Conservation (phyloP, 2,113 vertebrate species). For the Colistium nudipinnis region DNA sequence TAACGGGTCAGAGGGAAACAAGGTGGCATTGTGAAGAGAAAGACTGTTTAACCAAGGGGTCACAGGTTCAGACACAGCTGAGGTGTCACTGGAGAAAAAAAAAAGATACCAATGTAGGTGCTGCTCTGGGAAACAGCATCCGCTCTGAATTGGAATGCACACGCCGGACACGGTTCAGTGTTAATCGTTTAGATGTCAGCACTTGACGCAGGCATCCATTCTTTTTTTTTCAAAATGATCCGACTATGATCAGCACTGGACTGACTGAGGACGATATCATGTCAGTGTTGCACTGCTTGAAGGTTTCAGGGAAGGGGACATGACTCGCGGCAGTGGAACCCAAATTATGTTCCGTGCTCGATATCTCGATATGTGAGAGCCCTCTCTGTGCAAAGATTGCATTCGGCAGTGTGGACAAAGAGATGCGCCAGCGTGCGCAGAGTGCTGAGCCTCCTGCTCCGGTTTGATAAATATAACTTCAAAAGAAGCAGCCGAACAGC, state of each 20-base stretch:
- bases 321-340: conserved; percentile 9
- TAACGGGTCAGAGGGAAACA: conserved; percentile 37
- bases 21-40: conserved; percentile 34
- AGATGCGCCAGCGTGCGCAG: conserved; percentile 60
- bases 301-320: neutral
- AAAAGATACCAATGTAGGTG: conserved; percentile 23
- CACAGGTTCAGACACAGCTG: conserved; percentile 57
- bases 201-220: neutral
- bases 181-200: neutral
- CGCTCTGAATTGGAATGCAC: neutral
- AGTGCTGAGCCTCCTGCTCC: conserved; percentile 75
- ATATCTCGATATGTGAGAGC: conserved; percentile 45
- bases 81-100: conserved; percentile 44
- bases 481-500: conserved; percentile 81
- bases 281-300: conserved; percentile 16
- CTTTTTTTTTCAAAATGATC: too few species aligned
- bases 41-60: conserved; percentile 62
- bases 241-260: neutral
- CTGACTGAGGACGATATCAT: neutral
- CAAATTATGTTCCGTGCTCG: conserved; percentile 10
- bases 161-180: too few species aligned
- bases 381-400: conserved; percentile 54
- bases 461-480: conserved; percentile 82
- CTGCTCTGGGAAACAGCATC: neutral
- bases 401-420: conserved; percentile 68